Conservation (phyloP, 2,888 invertebrate genomes). For the Drosophila niveifrons region DNA sequence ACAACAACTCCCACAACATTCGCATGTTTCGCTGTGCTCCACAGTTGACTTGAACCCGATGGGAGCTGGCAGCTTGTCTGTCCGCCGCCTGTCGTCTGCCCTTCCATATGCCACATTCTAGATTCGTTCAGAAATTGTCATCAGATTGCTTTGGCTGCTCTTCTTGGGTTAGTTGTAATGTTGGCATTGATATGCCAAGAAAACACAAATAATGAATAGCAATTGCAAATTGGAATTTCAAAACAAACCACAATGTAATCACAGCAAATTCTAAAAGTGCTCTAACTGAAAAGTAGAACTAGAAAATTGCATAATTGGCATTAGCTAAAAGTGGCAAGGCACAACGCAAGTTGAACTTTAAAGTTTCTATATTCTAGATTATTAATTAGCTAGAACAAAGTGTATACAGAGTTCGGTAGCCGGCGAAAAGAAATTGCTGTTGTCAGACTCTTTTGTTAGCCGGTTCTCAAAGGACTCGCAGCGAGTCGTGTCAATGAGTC, state of each 20-base stretch:
- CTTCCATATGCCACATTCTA: conserved; percentile 40
- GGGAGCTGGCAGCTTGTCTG: conserved; percentile 43
- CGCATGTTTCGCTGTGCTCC: conserved; percentile 49
- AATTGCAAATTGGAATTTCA: neutral
- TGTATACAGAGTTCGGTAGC: neutral
- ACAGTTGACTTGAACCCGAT: conserved; percentile 59
- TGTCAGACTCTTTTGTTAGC: neutral
- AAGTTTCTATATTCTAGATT: no score
- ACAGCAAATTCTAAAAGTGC: no score
- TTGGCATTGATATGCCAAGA: neutral
- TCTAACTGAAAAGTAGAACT: no score
- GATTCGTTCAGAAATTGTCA: conserved; percentile 33
- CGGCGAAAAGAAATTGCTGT: neutral
- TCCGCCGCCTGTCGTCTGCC: conserved; percentile 22
- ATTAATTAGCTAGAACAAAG: neutral
- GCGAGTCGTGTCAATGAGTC: conserved; percentile 20
- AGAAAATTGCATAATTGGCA: no score
- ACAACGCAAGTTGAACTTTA: no score
- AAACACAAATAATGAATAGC: neutral
- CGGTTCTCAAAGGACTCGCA: conserved; percentile 1
- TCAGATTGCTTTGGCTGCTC: conserved; percentile 8
- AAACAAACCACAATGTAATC: neutral
- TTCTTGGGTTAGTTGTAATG: neutral
- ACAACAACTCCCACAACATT: conserved; percentile 30
- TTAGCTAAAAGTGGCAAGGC: neutral